These are phyloP conservation scores for Volucella inflata DNA, from an alignment of 2,888 invertebrate species.

Conservation along the genomic window DNA sequence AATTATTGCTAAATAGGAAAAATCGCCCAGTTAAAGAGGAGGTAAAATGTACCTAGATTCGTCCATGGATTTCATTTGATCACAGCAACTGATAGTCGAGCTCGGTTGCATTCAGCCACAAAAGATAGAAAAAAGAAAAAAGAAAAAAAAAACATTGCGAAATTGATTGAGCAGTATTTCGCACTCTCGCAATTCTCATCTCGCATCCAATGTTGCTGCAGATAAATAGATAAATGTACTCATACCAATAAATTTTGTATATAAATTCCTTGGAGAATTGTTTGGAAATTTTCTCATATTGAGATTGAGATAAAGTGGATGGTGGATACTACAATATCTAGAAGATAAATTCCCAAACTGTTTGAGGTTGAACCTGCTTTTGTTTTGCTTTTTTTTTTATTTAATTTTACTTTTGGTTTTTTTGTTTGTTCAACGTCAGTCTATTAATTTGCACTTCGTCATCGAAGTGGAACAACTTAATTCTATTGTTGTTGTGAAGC, in stretches of 20 bases:
- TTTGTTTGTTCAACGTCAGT: conserved; percentile 17
- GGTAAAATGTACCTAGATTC: conserved; percentile 12
- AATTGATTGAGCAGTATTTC: conserved; percentile 65
- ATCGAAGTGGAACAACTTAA: conserved; percentile 63
- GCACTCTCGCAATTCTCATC: conserved; percentile 23
- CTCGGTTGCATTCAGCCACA: conserved; percentile 64
- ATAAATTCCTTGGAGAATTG: conserved; percentile 41
- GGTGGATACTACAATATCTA: conserved; percentile 12
- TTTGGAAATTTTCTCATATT: conserved; percentile 31
- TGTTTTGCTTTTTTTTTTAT: too few relatives aligned
- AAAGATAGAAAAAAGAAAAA: too few relatives aligned
- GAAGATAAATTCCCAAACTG: conserved; percentile 39
- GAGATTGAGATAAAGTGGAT: conserved; percentile 35
- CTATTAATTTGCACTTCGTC: conserved; percentile 52
- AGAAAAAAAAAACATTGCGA: conserved; percentile 66
- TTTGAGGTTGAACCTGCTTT: conserved; percentile 59
- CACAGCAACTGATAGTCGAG: conserved; percentile 42
- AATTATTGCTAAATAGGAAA: conserved; percentile 58
- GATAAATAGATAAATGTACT: background rate
- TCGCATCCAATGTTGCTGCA: conserved; percentile 12
- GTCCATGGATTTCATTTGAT: conserved; percentile 58
- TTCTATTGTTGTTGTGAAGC: conserved; percentile 43
- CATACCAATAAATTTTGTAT: background rate
- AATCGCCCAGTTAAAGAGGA: conserved; percentile 44
- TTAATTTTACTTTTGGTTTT: too few relatives aligned